Percentiles rank a stretch among this genome's conserved stretches.
Conservation (phyloP, 30 jellyfish, hydroid and myxozoan species). For the Aurelia sp. region DNA sequence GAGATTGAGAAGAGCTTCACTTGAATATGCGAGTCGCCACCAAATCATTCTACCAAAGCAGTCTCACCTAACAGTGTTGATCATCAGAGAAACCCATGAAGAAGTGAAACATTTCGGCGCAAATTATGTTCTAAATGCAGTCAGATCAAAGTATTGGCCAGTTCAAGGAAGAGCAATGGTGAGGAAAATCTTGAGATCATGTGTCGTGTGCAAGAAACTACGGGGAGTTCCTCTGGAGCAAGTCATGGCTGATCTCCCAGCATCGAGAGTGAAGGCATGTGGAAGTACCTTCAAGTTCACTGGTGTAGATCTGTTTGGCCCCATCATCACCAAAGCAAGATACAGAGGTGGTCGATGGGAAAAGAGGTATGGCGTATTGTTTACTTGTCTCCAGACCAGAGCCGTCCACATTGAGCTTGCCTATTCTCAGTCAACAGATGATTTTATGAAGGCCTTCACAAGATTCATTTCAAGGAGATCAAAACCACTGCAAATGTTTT, state of each 20-base stretch:
- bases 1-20: conserved; percentile 46
- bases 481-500: conserved; percentile 26
- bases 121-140: conserved; percentile 36
- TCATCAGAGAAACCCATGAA: conserved; percentile 39
- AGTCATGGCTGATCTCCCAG: conserved; percentile 36
- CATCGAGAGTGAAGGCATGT: conserved; percentile 23
- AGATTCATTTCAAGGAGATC: conserved; percentile 40
- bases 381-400: conserved; percentile 54
- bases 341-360: conserved; percentile 39
- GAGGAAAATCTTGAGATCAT: conserved; percentile 15
- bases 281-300: conserved; percentile 41
- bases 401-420: conserved; percentile 51
- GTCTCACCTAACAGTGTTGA: conserved; percentile 21
- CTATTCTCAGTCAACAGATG: conserved; percentile 36
- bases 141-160: conserved; percentile 53
- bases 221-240: conserved; percentile 15
- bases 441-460: conserved; percentile 29
- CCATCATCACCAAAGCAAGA: conserved; percentile 15
- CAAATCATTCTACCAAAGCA: conserved; percentile 50
- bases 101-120: conserved; percentile 36
- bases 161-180: conserved; percentile 35
- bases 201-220: conserved; percentile 50
- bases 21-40: conserved; percentile 24
- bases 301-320: conserved; percentile 61
- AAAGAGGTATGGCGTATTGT: conserved; percentile 38